A percentile compares a stretch with the other conserved stretches of the same genome.
Evolutionary conservation across 2,797 vertebrate genomes (phyloP).

Genomic region (Tarsius wallacei): DNA sequence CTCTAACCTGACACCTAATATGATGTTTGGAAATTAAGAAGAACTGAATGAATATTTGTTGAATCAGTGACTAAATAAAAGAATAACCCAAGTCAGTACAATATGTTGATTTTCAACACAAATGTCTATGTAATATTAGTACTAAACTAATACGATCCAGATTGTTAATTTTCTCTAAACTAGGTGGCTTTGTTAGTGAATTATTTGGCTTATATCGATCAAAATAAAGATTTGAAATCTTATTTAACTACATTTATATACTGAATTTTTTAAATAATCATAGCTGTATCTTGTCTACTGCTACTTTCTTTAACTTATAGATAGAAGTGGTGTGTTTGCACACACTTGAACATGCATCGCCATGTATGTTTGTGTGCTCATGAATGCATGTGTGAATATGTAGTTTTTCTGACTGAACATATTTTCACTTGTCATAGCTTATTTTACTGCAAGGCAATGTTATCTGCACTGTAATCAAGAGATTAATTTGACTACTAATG

Average conservation of each 20-base stretch:
- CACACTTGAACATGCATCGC: too few species aligned
- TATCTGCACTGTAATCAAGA: not conserved
- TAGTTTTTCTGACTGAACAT: not conserved
- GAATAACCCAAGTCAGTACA: not conserved
- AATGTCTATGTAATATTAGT: not conserved
- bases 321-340: not conserved
- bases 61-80: not conserved
- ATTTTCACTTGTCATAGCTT: not conserved
- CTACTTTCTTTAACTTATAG: not conserved
- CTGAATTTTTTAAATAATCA: not conserved
- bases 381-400: not conserved
- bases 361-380: too few species aligned
- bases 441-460: not conserved
- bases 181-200: not conserved
- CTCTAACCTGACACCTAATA: not conserved
- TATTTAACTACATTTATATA: not conserved
- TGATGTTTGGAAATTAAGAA: not conserved
- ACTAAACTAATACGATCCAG: not conserved
- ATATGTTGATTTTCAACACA: not conserved
- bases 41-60: not conserved
- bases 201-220: not conserved
- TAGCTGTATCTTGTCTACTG: not conserved
- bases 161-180: not conserved
- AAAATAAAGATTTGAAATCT: slow-evolving; percentile 13
- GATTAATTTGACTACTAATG: slow-evolving; percentile 23